A percentile compares a stretch with the other conserved stretches of the same genome.
These are phyloP conservation scores for Leptopilina syphax DNA, from an alignment of 2,888 invertebrate genomes.

Conservation along the genomic window DNA sequence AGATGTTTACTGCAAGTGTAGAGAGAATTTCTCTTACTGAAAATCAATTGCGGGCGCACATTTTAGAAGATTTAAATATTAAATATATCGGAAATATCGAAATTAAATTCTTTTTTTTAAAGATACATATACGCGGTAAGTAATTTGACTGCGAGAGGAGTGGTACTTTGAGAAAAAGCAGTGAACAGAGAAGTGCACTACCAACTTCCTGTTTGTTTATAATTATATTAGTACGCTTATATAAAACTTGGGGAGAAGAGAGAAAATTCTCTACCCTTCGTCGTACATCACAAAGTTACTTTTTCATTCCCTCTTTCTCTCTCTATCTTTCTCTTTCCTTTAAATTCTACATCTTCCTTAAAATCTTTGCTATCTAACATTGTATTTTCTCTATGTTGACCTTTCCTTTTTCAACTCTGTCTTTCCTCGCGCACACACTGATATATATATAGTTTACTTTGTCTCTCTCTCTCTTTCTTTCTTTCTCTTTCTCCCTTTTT, in stretches of 20 bases:
- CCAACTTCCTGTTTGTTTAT: conserved; percentile 34
- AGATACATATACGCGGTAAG: conserved; percentile 3
- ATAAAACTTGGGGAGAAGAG: conserved; percentile 17
- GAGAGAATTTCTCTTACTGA: no score
- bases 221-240: conserved; percentile 33
- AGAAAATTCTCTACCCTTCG: conserved; percentile 33
- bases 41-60: not conserved
- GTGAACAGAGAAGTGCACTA: conserved; percentile 34
- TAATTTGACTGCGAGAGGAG: not conserved
- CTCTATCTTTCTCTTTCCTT: conserved; percentile 29
- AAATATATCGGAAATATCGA: conserved; percentile 10
- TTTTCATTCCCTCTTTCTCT: conserved; percentile 37
- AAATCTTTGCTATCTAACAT: conserved; percentile 41
- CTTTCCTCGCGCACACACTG: not conserved
- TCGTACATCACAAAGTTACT: conserved; percentile 40
- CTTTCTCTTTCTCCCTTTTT: conserved; percentile 32
- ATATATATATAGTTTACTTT: no score
- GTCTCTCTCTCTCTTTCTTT: conserved; percentile 35
- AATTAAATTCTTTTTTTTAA: not conserved
- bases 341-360: conserved; percentile 1
- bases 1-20: no score
- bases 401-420: conserved; percentile 33
- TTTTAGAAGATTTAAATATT: not conserved
- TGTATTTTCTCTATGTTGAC: conserved; percentile 43
- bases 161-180: conserved; percentile 17